Base-by-base conservation (phyloP, 2,888 invertebrate species). In the Lypha dubia region DNA sequence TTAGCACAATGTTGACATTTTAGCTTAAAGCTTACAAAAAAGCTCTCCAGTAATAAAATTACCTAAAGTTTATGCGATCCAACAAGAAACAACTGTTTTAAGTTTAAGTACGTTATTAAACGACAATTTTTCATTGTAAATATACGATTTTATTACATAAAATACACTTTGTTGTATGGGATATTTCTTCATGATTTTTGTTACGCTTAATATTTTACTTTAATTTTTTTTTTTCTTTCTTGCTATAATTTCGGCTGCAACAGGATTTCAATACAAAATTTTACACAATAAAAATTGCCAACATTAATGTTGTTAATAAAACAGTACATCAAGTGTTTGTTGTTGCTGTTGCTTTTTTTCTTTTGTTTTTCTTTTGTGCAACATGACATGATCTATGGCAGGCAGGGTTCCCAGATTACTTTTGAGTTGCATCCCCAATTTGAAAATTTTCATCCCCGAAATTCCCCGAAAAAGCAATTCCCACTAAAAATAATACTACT, bases 371-470 rank as follows among this genome's bases (percentile, higher is more conserved):
- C 8, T 32, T 32, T 32, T 32, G 5, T 41, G 44, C 68, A 83
- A 74, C 56, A 76, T 74, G 81, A 81, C 84, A 74, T 77, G 73
- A 84, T 84, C 81, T 84, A 68, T 63, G 74, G 84, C n/a, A n/a
- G n/a, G n/a, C n/a, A n/a, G n/a, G n/a, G n/a, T n/a, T n/a, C n/a
- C n/a, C n/a, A n/a, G n/a, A n/a, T n/a, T n/a, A n/a, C n/a, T n/a
- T n/a, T n/a, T n/a, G n/a, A n/a, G n/a, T n/a, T n/a, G n/a, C n/a
- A n/a, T n/a, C n/a, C n/a, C n/a, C n/a, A n/a, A n/a, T n/a, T n/a
- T n/a, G n/a, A n/a, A n/a, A n/a, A n/a, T n/a, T n/a, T n/a, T n/a
- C n/a, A n/a, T n/a, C n/a, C n/a, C n/a, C n/a, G n/a, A n/a, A n/a
- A n/a, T n/a, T n/a, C n/a, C n/a, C n/a, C n/a, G n/a, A n/a, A n/a